Evolutionary conservation across 1,140 invertebrate genomes (phyloP).

Genomic region (Acromyrmex charruanus): DNA sequence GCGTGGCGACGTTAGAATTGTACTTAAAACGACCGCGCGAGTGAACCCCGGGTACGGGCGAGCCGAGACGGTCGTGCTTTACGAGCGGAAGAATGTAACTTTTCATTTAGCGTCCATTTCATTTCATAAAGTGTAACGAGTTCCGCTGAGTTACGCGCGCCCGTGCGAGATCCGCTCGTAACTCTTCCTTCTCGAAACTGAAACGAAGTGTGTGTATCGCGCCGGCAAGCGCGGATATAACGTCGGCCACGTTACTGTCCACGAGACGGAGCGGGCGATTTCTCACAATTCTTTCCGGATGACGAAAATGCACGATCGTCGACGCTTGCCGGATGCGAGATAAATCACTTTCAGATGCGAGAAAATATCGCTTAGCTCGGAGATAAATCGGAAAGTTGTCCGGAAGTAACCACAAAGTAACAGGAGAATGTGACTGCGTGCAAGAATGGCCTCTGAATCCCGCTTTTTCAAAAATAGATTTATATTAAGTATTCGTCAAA

Average conservation of each 20-base stretch:
- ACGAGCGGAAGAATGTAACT: conserved; percentile 72
- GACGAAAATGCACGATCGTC: conserved; percentile 18
- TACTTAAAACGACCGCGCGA: conserved; percentile 59
- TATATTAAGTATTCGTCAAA: background rate
- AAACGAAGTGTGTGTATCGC: conserved; percentile 51
- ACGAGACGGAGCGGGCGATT: background rate
- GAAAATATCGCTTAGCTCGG: background rate
- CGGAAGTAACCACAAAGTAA: background rate
- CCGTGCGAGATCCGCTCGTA: conserved; percentile 57
- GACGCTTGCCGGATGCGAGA: background rate
- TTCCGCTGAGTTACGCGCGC: conserved; percentile 58
- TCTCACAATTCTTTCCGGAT: conserved; percentile 27
- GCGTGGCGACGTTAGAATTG: conserved; percentile 24
- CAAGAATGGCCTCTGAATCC: background rate
- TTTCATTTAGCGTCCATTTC: conserved; percentile 74
- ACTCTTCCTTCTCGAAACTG: conserved; percentile 54
- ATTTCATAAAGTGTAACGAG: conserved; percentile 75
- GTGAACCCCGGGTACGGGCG: conserved; percentile 6
- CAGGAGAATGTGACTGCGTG: background rate
- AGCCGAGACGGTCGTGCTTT: conserved; percentile 37
- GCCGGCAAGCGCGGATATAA: background rate
- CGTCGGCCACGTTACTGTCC: conserved; percentile 12
- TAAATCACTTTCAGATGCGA: background rate
- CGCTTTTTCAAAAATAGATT: background rate
- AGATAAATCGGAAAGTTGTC: conserved; percentile 1